phyloP scores from a whole-genome alignment of 1,140 invertebrate genomes.

The Chelonus insularis region DNA sequence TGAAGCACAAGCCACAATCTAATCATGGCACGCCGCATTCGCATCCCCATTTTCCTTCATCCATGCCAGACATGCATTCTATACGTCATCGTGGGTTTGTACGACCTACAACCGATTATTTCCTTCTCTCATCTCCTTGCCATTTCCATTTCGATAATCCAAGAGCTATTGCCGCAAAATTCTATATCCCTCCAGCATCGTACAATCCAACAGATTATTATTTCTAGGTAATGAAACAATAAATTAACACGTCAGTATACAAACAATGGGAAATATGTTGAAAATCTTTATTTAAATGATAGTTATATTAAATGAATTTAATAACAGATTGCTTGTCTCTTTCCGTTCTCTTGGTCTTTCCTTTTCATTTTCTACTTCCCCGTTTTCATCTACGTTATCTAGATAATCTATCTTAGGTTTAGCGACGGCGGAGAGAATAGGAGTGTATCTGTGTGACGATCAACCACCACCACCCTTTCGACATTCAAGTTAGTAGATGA shows the following conservation, averaged over 20 bases:
- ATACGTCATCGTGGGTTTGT: neutral
- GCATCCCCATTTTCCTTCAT: constrained; percentile 42
- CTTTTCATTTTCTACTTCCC: neutral
- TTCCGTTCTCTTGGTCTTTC: neutral
- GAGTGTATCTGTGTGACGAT: constrained; percentile 48
- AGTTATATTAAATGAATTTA: no score
- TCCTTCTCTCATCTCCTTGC: constrained; percentile 1
- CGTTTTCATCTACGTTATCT: constrained; percentile 6
- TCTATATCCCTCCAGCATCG: no score
- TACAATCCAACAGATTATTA: no score
- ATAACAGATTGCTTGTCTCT: no score
- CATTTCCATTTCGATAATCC: neutral
- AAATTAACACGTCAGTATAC: no score
- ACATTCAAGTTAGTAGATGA: constrained; percentile 49
- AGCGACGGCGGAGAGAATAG: constrained; percentile 40
- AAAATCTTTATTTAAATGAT: no score
- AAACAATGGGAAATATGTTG: no score
- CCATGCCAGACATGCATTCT: constrained; percentile 18
- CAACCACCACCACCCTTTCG: constrained; percentile 26
- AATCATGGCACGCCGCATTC: constrained; percentile 53
- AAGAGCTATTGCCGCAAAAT: no score
- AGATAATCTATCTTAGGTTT: constrained; percentile 11
- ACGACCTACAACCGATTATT: constrained; percentile 4
- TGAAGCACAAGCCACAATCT: constrained; percentile 51
- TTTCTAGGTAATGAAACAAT: no score